phyloP scores from a whole-genome alignment of 2,888 invertebrate species.

The Morpho helenor region DNA sequence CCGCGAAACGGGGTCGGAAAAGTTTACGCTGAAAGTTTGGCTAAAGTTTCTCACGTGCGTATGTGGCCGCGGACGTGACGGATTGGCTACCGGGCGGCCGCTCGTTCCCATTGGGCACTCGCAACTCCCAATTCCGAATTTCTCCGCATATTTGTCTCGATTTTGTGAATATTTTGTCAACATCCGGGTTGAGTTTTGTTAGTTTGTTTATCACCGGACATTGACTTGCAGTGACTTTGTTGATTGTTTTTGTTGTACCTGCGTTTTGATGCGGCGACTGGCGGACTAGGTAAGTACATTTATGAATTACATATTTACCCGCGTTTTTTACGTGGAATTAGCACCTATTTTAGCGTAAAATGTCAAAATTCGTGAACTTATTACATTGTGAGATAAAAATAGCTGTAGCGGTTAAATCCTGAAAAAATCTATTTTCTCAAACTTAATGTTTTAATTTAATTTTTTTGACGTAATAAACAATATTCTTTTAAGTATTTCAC shows the following conservation, averaged over 20 bases:
- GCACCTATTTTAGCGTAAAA: no score
- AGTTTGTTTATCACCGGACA: constrained; percentile 52
- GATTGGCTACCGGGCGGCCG: constrained; percentile 49
- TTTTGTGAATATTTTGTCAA: constrained; percentile 47
- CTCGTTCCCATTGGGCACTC: constrained; percentile 32
- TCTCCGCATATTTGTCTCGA: constrained; percentile 28
- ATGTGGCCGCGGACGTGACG: constrained; percentile 55
- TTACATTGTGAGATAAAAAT: no score
- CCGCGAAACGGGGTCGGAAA: constrained; percentile 51
- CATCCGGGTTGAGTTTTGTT: constrained; percentile 33
- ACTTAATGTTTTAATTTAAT: no score
- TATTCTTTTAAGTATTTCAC: no score
- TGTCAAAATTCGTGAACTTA: no score
- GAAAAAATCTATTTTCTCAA: no score
- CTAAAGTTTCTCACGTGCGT: constrained; percentile 67
- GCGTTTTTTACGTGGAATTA: no score
- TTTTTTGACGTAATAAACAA: no score
- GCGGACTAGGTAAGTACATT: constrained; percentile 48
- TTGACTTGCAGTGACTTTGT: constrained; percentile 64
- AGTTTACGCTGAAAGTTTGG: constrained; percentile 56
- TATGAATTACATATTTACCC: not conserved
- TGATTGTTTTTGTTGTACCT: constrained; percentile 50
- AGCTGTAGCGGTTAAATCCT: no score
- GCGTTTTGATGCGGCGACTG: constrained; percentile 48
- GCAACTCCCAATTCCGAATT: constrained; percentile 33